These are phyloP conservation scores for Antechinus flavipes DNA, from an alignment of 2,113 vertebrate genomes.

Conservation along the genomic window DNA sequence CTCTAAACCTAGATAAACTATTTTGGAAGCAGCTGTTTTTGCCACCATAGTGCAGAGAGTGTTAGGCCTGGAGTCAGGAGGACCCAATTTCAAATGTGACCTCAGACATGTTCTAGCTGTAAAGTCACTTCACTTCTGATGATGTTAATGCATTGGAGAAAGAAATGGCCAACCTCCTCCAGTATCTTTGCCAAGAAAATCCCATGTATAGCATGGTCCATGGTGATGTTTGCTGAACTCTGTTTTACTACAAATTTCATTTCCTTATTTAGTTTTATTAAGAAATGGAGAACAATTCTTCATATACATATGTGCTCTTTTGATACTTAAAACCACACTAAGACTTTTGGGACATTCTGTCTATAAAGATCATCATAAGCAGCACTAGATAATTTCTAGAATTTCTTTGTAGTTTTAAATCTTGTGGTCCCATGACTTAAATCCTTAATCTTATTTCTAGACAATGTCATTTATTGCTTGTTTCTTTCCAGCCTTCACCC, in stretches of 20 bases:
- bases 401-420: background rate
- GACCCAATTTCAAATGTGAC: no score
- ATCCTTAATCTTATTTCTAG: conserved; percentile 17
- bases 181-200: no score
- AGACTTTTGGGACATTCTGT: background rate
- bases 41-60: background rate
- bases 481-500: conserved; percentile 17
- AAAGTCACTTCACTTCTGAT: no score
- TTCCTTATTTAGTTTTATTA: background rate
- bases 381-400: background rate
- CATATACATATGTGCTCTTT: background rate
- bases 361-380: background rate
- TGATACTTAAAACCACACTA: background rate
- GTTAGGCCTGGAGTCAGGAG: background rate
- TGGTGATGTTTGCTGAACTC: no score
- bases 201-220: no score
- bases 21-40: background rate
- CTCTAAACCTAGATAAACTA: conserved; percentile 19
- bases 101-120: no score
- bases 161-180: no score
- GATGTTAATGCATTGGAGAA: no score
- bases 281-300: background rate
- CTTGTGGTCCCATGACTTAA: background rate
- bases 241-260: background rate
- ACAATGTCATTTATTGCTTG: conserved; percentile 7